These are phyloP conservation scores for Prochilodus magdalenae DNA, from an alignment of 2,113 vertebrate genomes.

Conservation along the genomic window DNA sequence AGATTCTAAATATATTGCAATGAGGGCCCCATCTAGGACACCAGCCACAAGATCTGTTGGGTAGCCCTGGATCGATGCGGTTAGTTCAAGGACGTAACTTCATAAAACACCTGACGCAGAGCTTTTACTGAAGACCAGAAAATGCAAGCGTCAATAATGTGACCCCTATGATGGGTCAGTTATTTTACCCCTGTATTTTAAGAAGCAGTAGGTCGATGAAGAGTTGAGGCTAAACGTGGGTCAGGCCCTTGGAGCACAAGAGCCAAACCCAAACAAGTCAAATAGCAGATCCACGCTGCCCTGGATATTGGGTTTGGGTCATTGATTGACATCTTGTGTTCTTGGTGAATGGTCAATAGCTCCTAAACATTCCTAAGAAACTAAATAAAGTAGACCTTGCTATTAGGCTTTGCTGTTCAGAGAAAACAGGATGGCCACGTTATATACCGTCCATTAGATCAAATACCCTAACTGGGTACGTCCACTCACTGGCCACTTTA, in stretches of 20 bases:
- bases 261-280: not conserved
- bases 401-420: no score
- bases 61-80: not conserved
- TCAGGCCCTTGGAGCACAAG: not conserved
- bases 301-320: not conserved
- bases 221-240: not conserved
- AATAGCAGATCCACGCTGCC: not conserved
- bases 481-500: no score
- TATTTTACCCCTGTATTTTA: not conserved
- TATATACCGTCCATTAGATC: no score
- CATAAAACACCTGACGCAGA: not conserved
- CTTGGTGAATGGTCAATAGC: not conserved
- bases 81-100: not conserved
- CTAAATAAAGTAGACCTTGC: no score
- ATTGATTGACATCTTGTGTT: not conserved
- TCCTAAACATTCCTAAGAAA: not conserved
- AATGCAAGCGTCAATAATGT: not conserved
- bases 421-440: no score
- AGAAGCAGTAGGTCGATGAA: not conserved
- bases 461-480: no score
- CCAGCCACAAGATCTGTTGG: not conserved
- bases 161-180: not conserved
- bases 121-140: not conserved
- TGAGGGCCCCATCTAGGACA: constrained; percentile 38
- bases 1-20: constrained; percentile 58